Evolutionary conservation across 2,113 vertebrate species (phyloP).

Genomic region (Paradisaea rubra): DNA sequence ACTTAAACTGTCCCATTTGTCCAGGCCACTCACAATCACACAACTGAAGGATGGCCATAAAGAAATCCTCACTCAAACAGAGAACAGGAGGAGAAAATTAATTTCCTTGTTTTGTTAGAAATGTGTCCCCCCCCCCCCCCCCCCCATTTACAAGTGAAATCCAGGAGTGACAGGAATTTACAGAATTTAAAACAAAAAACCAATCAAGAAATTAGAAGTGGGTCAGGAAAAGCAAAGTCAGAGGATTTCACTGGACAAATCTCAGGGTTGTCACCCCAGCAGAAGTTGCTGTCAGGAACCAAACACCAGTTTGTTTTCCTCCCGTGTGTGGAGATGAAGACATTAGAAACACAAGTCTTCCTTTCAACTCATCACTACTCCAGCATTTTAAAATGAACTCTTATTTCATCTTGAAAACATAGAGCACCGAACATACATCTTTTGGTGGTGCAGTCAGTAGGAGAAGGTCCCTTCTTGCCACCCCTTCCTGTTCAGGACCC

Average conservation of each 20-base stretch:
- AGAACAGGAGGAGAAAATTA: neutral
- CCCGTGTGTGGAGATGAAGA: neutral
- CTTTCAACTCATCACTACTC: neutral
- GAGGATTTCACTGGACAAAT: neutral
- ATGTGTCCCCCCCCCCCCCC: rapidly evolving
- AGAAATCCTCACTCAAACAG: neutral
- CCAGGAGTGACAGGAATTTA: neutral
- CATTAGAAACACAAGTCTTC: neutral
- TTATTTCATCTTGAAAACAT: neutral
- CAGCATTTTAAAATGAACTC: neutral
- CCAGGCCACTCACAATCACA: neutral
- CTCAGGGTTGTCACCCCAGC: neutral
- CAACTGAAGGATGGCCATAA: neutral
- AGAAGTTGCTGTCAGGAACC: neutral
- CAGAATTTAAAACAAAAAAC: neutral
- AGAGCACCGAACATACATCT: neutral
- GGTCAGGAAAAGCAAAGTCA: neutral
- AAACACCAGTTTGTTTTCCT: neutral
- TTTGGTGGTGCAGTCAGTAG: neutral
- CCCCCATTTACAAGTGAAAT: neutral
- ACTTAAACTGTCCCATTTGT: neutral
- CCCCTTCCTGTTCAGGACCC: neutral
- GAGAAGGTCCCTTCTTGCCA: neutral
- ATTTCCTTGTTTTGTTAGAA: neutral
- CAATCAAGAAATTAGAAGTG: neutral